Base-by-base conservation (phyloP, 53 echinoderm and acorn worm species). In the Henricia sp. region DNA sequence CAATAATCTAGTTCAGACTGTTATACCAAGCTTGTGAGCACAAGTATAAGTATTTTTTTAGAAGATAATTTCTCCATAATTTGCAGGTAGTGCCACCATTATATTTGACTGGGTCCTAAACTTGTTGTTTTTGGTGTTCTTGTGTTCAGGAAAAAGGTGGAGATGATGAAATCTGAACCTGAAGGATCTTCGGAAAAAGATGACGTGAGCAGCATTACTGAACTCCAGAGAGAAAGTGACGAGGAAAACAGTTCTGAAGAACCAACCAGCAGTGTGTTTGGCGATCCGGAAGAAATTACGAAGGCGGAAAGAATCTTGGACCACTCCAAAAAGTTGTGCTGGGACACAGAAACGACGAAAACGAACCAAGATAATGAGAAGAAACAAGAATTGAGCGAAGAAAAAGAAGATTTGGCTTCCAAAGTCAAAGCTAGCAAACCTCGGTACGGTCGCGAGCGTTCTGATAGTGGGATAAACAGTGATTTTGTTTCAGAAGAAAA, bases 111-210 rank as follows among this genome's bases (percentile, higher is more conserved):
- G n/a, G n/a, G n/a, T n/a, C n/a, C n/a, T n/a, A n/a, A n/a, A n/a
- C n/a, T n/a, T n/a, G n/a, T n/a, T n/a, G n/a, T n/a, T n/a, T n/a
- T n/a, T n/a, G n/a, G n/a, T n/a, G n/a, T n/a, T n/a, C n/a, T n/a
- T n/a, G 42, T n/a, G 39, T 41, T n/a, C 30, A 87, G 87, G 52
- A 87, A 87, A 77, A 87, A 67, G 62, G 87, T 63, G 57, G 87
- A 87, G 42, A 74, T 73, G 65, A 63, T 74, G 85, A 85, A 74
- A 23, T 60, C 34, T 39, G 85, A 85, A 19, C 44, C 41, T 0
- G 64, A 48, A 1, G 80, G 64, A 64, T 9, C 30, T 24, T 42
- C 30, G 6, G 5, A 2, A 33, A 53, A 6, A 12, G 54, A 54
- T 28, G 68, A 54, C 35, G 24, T 0, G 23, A 37, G 23, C n/a